A percentile compares a stretch with the other conserved stretches of the same genome.
These are phyloP conservation scores for Tachysurus fulvidraco DNA, from an alignment of 2,113 vertebrate genomes.

Conservation along the genomic window DNA sequence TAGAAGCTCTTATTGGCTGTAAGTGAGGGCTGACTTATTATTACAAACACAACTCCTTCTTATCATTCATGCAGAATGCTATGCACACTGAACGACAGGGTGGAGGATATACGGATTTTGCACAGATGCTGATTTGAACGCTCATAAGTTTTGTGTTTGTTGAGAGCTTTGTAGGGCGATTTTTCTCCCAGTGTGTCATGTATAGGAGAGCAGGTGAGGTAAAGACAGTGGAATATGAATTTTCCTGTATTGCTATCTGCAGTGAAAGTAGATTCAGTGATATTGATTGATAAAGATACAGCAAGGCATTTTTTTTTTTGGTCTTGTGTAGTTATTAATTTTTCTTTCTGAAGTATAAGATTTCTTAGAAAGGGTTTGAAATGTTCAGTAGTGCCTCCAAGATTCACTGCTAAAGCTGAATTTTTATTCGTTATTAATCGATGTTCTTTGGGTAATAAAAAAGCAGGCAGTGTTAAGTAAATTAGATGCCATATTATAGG, in stretches of 20 bases:
- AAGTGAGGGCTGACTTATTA: slow-evolving; percentile 10
- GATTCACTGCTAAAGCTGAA: background rate
- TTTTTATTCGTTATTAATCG: background rate
- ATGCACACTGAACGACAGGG: slow-evolving; percentile 18
- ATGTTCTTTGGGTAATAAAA: background rate
- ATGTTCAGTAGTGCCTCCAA: background rate
- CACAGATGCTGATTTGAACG: slow-evolving; percentile 48
- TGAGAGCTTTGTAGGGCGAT: slow-evolving; percentile 19
- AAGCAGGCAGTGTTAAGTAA: background rate
- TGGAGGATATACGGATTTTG: slow-evolving; percentile 29
- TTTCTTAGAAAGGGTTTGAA: background rate
- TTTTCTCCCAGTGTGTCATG: slow-evolving; percentile 32
- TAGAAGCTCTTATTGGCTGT: slow-evolving; percentile 23
- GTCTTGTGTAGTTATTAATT: background rate
- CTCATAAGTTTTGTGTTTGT: slow-evolving; percentile 41
- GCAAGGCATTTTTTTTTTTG: background rate
- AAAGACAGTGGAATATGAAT: slow-evolving; percentile 25
- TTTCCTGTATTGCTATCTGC: background rate
- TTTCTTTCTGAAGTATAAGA: background rate
- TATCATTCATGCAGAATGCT: slow-evolving; percentile 22
- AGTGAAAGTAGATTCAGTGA: background rate
- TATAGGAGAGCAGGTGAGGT: slow-evolving; percentile 23
- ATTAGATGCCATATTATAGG: background rate
- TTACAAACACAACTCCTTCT: background rate
- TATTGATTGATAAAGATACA: slow-evolving; percentile 8